phyloP scores from a whole-genome alignment of 1,140 invertebrate species.

The Heliconius hewitsoni region DNA sequence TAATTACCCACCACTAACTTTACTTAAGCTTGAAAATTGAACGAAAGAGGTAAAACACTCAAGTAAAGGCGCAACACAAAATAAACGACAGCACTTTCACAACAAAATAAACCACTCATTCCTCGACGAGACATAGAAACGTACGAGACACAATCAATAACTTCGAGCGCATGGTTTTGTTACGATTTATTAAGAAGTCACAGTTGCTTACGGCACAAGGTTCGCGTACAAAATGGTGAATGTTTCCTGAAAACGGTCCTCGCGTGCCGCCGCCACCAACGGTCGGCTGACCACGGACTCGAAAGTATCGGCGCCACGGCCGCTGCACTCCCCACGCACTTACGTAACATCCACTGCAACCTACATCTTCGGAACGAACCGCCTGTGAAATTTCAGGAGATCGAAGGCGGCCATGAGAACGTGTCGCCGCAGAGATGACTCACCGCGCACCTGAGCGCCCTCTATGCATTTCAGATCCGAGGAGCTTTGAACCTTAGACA shows the following conservation, averaged over 20 bases:
- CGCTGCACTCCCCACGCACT: slow-evolving; percentile 69
- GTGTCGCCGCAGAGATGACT: slow-evolving; percentile 77
- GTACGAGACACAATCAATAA: slow-evolving; percentile 41
- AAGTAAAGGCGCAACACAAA: slow-evolving; percentile 20
- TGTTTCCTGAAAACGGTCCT: slow-evolving; percentile 74
- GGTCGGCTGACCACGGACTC: slow-evolving; percentile 66
- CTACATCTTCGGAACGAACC: slow-evolving; percentile 60
- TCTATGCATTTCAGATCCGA: slow-evolving; percentile 58
- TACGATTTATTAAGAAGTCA: slow-evolving; percentile 42
- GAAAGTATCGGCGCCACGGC: slow-evolving; percentile 70
- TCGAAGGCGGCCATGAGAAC: slow-evolving; percentile 77
- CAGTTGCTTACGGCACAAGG: slow-evolving; percentile 55
- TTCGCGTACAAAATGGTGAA: slow-evolving; percentile 75
- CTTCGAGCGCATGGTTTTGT: slow-evolving; percentile 44
- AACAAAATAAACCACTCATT: slow-evolving; percentile 47
- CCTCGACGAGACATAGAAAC: slow-evolving; percentile 40
- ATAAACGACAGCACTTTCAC: slow-evolving; percentile 53
- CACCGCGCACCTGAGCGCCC: slow-evolving; percentile 69
- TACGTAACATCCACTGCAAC: slow-evolving; percentile 75
- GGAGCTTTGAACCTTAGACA: slow-evolving; percentile 59
- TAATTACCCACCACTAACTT: slow-evolving; percentile 32
- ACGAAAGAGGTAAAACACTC: slow-evolving; percentile 18
- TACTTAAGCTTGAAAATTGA: slow-evolving; percentile 18
- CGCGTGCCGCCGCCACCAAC: slow-evolving; percentile 65
- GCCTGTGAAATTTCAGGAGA: slow-evolving; percentile 56